Evolutionary conservation across 64 coral and sea anemone genomes (phyloP).

Genomic region (Pocillopora verrucosa): DNA sequence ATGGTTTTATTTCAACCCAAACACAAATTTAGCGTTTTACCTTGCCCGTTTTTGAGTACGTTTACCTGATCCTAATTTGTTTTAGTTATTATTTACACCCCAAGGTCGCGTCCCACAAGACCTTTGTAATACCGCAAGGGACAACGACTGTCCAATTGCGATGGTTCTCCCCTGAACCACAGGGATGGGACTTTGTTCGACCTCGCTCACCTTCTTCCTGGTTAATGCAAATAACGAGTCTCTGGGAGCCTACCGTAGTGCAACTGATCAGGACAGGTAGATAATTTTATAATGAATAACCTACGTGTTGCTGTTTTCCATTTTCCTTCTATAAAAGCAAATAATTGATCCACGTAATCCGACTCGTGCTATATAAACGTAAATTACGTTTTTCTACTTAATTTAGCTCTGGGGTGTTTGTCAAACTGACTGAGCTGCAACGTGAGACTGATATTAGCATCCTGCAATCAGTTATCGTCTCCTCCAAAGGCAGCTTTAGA

Average conservation of each 20-base stretch:
- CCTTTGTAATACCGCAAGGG: constrained; percentile 23
- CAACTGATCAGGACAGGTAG: constrained; percentile 21
- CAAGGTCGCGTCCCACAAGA: constrained; percentile 19
- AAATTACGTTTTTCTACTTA: background rate
- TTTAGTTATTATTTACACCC: background rate
- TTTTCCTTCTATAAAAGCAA: background rate
- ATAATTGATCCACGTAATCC: background rate
- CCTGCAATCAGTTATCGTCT: too few relatives aligned
- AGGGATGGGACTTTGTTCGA: constrained; percentile 13
- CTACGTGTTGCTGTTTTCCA: background rate
- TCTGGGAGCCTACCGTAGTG: constrained; percentile 27
- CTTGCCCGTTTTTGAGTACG: too few relatives aligned
- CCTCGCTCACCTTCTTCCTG: constrained; percentile 17
- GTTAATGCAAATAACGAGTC: constrained; percentile 25
- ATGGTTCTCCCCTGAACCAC: constrained; percentile 27
- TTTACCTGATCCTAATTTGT: too few relatives aligned
- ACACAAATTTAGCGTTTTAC: too few relatives aligned
- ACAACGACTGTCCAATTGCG: constrained; percentile 29
- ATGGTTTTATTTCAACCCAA: too few relatives aligned
- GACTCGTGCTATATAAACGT: background rate
- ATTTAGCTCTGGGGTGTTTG: too few relatives aligned
- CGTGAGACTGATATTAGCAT: background rate
- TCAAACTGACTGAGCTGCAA: too few relatives aligned
- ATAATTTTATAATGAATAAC: background rate
- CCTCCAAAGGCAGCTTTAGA: too few relatives aligned